Evolutionary conservation across 2,888 invertebrate genomes (phyloP).

Genomic region (Bhutanitis thaidina): DNA sequence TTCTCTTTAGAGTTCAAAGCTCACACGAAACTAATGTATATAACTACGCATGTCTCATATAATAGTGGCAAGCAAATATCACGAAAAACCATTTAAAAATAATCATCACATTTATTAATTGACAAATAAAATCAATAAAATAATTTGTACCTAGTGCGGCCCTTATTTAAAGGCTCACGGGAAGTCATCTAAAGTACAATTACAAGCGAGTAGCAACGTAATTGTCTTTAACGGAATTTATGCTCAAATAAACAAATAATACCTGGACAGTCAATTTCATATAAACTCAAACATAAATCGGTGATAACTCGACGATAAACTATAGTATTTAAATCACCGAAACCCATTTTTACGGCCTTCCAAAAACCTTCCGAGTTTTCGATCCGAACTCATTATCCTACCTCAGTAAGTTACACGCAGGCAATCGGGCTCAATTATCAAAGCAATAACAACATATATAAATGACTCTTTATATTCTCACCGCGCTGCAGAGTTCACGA

Average conservation of each 20-base stretch:
- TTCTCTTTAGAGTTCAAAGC: no score
- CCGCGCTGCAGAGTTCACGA: slow-evolving; percentile 20
- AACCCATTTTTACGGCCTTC: slow-evolving; percentile 8
- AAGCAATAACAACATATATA: slow-evolving; percentile 38
- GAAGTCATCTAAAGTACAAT: no score
- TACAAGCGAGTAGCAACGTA: not conserved
- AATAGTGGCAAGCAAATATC: no score
- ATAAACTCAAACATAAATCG: slow-evolving; percentile 15
- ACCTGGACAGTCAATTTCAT: slow-evolving; percentile 5
- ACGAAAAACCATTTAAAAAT: no score
- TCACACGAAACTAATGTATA: no score
- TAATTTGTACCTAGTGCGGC: no score
- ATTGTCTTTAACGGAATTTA: slow-evolving; percentile 1
- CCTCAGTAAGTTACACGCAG: slow-evolving; percentile 29
- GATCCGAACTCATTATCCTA: slow-evolving; percentile 27
- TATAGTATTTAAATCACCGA: slow-evolving; percentile 16
- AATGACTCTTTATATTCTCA: slow-evolving; percentile 41
- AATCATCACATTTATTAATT: no score
- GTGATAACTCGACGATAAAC: slow-evolving; percentile 18
- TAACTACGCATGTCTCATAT: no score
- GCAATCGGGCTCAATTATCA: slow-evolving; percentile 38
- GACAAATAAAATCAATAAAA: no score
- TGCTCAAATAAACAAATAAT: not conserved
- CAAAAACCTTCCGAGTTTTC: not conserved
- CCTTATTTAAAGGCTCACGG: no score